Base-by-base conservation (phyloP, 2,888 invertebrate species). In the Caenorhabditis sp. region DNA sequence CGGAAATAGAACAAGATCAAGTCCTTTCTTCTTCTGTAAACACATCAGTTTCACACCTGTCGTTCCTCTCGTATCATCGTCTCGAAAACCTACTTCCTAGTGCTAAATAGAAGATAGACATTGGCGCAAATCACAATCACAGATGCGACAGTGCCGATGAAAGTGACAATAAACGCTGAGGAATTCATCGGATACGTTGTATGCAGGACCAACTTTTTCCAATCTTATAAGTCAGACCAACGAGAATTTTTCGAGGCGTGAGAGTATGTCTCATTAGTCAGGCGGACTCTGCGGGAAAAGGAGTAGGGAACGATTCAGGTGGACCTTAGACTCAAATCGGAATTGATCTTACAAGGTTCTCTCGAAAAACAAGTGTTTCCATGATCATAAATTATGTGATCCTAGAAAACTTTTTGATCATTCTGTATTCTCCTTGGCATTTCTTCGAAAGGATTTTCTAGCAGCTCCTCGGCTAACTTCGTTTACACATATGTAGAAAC, bases 1-100 rank as follows among this genome's bases (percentile, higher is more conserved):
- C 76, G 67, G 20, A 76, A 76, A 18, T 76, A 61, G 53, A 76
- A 76, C n/a, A 76, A n/a, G 0, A 68, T 51, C 22, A 76, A 51
- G 13, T 76, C 76, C 11, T 76, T 44, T 18, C 37, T 67, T 24
- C 61, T 76, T 44, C 61, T 61, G 47, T 22, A 61, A 56, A 6
- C 2, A 2, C 6, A 13, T 2, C 15, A 22, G n/a, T n/a, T n/a
- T 4, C 18, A 40, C 20, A n/a, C 18, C 37, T 13, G 6, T 61
- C 15, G n/a, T 26, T 11, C 18, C 0, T n/a, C n/a, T n/a, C n/a
- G n/a, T n/a, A n/a, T n/a, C n/a, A n/a, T 60, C 47, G 6, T 15
- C 6, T 40, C 9, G 8, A 44, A 13, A 26, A 61, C 61, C 26
- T 24, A 61, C 61, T 67, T 76, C 51, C 76, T 51, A 5, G 76